These are phyloP conservation scores for Leptinotarsa tumamoca DNA, from an alignment of 2,888 invertebrate genomes.

Conservation along the genomic window DNA sequence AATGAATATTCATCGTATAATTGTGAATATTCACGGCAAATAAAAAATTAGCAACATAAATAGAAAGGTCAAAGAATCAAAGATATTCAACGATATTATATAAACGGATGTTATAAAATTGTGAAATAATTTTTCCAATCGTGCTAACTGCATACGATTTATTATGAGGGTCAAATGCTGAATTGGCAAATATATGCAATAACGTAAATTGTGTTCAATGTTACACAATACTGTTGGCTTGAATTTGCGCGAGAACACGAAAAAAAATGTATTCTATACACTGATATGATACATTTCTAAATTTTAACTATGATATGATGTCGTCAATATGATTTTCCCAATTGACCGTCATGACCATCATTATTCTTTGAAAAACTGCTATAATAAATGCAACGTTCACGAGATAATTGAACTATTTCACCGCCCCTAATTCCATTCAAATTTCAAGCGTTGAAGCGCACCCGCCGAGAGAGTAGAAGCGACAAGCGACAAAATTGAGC, in stretches of 20 bases:
- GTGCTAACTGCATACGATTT: constrained; percentile 17
- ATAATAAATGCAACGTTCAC: too few relatives aligned
- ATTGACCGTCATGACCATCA: too few relatives aligned
- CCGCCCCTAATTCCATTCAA: too few relatives aligned
- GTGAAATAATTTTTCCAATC: constrained; percentile 26
- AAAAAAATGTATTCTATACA: too few relatives aligned
- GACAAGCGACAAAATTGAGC: too few relatives aligned
- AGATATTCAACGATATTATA: constrained; percentile 29
- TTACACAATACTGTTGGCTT: not conserved
- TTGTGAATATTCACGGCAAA: constrained; percentile 8
- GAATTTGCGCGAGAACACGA: too few relatives aligned
- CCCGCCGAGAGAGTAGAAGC: too few relatives aligned
- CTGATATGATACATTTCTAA: not conserved
- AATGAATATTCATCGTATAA: constrained; percentile 6
- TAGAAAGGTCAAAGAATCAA: constrained; percentile 34
- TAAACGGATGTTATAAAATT: constrained; percentile 37
- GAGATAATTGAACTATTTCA: too few relatives aligned
- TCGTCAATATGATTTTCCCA: too few relatives aligned
- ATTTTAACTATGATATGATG: not conserved
- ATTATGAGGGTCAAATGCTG: constrained; percentile 14
- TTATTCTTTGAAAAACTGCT: too few relatives aligned
- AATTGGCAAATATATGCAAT: constrained; percentile 1
- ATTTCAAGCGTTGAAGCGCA: too few relatives aligned
- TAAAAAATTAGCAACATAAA: constrained; percentile 26
- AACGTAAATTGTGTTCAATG: constrained; percentile 4